Evolutionary conservation across 1,140 invertebrate genomes (phyloP).

Genomic region (Zaprionus taronus): DNA sequence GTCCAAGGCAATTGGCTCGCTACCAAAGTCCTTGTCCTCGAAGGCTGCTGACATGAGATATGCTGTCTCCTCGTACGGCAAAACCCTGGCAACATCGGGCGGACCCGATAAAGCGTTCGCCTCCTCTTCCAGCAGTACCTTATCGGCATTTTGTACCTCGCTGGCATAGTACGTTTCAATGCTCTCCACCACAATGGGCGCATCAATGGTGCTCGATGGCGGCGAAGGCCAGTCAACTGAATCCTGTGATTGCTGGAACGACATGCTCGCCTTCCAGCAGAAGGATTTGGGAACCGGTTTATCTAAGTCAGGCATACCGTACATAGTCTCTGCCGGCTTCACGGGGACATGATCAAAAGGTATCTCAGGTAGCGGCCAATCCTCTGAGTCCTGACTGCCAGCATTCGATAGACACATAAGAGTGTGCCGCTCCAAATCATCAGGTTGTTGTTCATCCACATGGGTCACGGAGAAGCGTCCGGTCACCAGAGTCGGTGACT

Average conservation of each 20-base stretch:
- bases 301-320: slow-evolving; percentile 78
- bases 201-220: slow-evolving; percentile 88
- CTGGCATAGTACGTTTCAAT: slow-evolving; percentile 94
- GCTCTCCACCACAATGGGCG: slow-evolving; percentile 89
- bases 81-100: slow-evolving; percentile 70
- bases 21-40: slow-evolving; percentile 75
- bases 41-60: slow-evolving; percentile 81
- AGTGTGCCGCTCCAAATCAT: slow-evolving; percentile 72
- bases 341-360: slow-evolving; percentile 85
- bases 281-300: slow-evolving; percentile 83
- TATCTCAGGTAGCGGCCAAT: slow-evolving; percentile 89
- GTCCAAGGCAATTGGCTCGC: slow-evolving; percentile 69
- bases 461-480: slow-evolving; percentile 83
- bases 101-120: slow-evolving; percentile 86
- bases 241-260: slow-evolving; percentile 84
- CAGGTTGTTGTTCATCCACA: slow-evolving; percentile 71
- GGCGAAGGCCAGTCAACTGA: slow-evolving; percentile 92
- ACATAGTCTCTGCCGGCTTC: slow-evolving; percentile 71
- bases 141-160: slow-evolving; percentile 88
- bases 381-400: slow-evolving; percentile 88
- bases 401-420: slow-evolving; percentile 83
- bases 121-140: slow-evolving; percentile 87
- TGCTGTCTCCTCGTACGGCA: slow-evolving; percentile 81
- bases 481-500: slow-evolving; percentile 84
- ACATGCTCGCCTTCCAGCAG: slow-evolving; percentile 79